Conservation (phyloP, 2,888 invertebrate species). For the Agrypnus murinus region DNA sequence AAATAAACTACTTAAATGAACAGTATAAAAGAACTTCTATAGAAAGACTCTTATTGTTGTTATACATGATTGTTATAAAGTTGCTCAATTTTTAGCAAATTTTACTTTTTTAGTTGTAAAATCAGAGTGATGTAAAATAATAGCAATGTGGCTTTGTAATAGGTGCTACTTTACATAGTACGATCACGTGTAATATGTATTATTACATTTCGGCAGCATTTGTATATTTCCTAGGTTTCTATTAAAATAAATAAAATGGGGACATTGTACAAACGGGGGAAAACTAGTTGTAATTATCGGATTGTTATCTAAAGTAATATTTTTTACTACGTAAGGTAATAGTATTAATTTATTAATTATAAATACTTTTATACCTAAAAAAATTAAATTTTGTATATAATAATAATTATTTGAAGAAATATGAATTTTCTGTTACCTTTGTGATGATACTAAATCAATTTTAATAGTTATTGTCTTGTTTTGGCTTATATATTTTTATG, state of each 20-base stretch:
- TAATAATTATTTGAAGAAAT: slow-evolving; percentile 31
- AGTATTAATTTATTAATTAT: slow-evolving; percentile 46
- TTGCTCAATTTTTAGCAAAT: slow-evolving; percentile 51
- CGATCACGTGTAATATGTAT: slow-evolving; percentile 28
- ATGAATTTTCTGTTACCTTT: not conserved
- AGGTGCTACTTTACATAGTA: slow-evolving; percentile 47
- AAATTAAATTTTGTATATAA: slow-evolving; percentile 44
- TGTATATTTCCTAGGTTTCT: slow-evolving; percentile 35
- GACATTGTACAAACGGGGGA: slow-evolving; percentile 45
- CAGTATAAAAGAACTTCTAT: slow-evolving; percentile 30
- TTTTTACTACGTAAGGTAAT: slow-evolving; percentile 43
- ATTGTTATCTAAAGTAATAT: slow-evolving; percentile 43
- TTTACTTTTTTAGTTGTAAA: slow-evolving; percentile 41
- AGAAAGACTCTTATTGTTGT: slow-evolving; percentile 48
- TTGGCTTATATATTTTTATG: too few species aligned
- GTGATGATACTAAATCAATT: too few species aligned
- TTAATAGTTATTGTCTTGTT: too few species aligned
- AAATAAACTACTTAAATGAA: slow-evolving; percentile 41
- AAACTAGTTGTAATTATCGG: slow-evolving; percentile 45
- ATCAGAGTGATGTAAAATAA: slow-evolving; percentile 45
- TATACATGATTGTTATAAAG: slow-evolving; percentile 47
- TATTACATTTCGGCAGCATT: slow-evolving; percentile 31
- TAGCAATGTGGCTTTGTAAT: slow-evolving; percentile 47
- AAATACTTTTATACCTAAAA: slow-evolving; percentile 47
- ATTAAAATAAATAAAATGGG: slow-evolving; percentile 35